Evolutionary conservation across 2,113 vertebrate species (phyloP), one percentile per base, ranked within the genome.

Genomic region (Cichladusa arquata): DNA sequence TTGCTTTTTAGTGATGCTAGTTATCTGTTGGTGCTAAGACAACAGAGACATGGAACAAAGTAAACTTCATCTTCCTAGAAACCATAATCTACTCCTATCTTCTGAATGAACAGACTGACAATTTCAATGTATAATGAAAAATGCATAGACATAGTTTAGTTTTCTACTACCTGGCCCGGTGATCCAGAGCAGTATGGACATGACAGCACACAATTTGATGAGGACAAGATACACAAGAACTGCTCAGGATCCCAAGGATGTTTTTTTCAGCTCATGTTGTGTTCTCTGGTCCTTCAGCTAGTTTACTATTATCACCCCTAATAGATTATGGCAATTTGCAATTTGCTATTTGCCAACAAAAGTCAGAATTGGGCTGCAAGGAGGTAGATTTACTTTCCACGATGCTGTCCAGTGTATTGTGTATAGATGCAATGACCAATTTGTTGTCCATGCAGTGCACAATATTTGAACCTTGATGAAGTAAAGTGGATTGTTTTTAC

Each of bases 361-460:
- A 29, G 8, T 1, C 45, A 23, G 72, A 69, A 58, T 51, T 2
- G 0, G n/a, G 2, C 14, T 80, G 34, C 11, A 16, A 33, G 8
- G 45, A 70, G 17, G 33, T 15, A 65, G 12, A 70, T 89, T 70
- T 61, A 61, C 18, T 5, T 10, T 83, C 6, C 5, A 33, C 5
- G 13, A 19, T 70, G 34, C 22, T 42, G 20, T n/a, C 26, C 31
- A 9, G 5, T 56, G 29, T 36, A 31, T 17, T 38, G 2, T 17
- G 5, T 19, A 34, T 1, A 44, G 26, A 9, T 53, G 15, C 42
- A 62, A 42, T 19, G 18, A 65, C 18, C 17, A 81, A 28, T 8
- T 9, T 50, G 22, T 25, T 48, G 25, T 51, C 14, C 10, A n/a
- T 23, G 13, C 24, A 69, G 34, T 6, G 15, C 19, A 29, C 6